Conservation (phyloP, 2,113 vertebrate genomes). For the Poeciliopsis prolifica region DNA sequence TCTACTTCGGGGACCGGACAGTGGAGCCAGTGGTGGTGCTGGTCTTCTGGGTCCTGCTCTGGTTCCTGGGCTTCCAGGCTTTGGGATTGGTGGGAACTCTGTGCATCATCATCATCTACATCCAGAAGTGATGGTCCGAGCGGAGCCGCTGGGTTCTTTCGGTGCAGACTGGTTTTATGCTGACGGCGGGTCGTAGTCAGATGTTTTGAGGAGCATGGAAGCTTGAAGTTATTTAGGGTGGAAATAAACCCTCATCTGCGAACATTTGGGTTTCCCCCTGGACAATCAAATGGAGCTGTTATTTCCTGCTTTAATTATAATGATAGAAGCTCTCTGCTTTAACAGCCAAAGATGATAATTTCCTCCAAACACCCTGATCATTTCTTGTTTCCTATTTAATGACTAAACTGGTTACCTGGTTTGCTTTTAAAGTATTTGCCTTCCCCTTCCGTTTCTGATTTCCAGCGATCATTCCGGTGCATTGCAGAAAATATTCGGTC, state of each 20-base stretch:
- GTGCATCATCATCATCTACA: constrained; percentile 96
- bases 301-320: neutral
- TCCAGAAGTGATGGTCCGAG: constrained; percentile 82
- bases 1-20: constrained; percentile 94
- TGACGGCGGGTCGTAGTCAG: neutral
- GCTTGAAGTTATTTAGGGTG: neutral
- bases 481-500: neutral
- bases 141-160: constrained; percentile 1
- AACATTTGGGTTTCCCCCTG: neutral
- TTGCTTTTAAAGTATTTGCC: no score
- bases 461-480: neutral
- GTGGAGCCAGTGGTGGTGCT: constrained; percentile 93
- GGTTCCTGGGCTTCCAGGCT: constrained; percentile 96
- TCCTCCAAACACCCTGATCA: neutral
- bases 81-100: constrained; percentile 93
- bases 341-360: neutral
- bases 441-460: neutral
- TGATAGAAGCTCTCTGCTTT: neutral
- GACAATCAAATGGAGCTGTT: neutral
- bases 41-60: constrained; percentile 94
- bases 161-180: neutral
- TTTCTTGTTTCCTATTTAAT: neutral
- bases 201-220: neutral
- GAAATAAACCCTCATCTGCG: neutral
- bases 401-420: neutral